Base-by-base conservation (phyloP, 1,140 invertebrate genomes). In the Caerostris extrusa region DNA sequence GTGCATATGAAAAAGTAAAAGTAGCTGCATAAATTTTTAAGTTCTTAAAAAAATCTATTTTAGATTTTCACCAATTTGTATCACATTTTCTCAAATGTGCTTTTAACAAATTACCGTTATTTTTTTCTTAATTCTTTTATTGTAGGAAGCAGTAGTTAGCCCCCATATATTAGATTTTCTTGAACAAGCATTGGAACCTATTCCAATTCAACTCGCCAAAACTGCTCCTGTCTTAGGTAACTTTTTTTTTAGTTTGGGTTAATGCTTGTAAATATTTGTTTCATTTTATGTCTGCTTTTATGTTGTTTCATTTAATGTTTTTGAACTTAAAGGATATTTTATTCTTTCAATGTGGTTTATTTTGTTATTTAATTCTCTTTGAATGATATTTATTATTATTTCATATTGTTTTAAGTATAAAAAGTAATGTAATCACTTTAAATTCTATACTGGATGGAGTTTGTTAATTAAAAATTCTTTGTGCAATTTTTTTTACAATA, bases 81-180 rank as follows among this genome's bases (percentile, higher is more conserved):
- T 34, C 34, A 34, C 34, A 34, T 34, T 34, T 34, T 34, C 34
- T 34, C 34, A 34, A 34, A 34, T 34, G 34, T 34, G 34, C 34
- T 34, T 34, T 34, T 34, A 34, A 34, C 34, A 34, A 34, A 34
- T 34, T 34, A 34, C 34, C 34, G 34, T 77, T 77, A 10, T 50
- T 77, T 77, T 34, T 64, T 64, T 12, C 5, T 64, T 14, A 8
- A 14, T 57, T 90, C 71, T 91, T 55, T 50, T 64, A 19, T n/a
- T 67, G 17, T 67, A 95, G 95, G 98, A 99, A 96, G 99, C 98
- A 0, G 98, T 99, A 90, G 98, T 99, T 95, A 98, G 98, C 95
- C 98, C 98, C 2, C 98, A 99, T 95, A 98, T 99, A 95, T 96
- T 99, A 53, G 98, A 99, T 96, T 99, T 99, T 96, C 96, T 99